These are phyloP conservation scores for Sebastes hubbsi DNA, from an alignment of 2,797 vertebrate genomes.

Conservation along the genomic window DNA sequence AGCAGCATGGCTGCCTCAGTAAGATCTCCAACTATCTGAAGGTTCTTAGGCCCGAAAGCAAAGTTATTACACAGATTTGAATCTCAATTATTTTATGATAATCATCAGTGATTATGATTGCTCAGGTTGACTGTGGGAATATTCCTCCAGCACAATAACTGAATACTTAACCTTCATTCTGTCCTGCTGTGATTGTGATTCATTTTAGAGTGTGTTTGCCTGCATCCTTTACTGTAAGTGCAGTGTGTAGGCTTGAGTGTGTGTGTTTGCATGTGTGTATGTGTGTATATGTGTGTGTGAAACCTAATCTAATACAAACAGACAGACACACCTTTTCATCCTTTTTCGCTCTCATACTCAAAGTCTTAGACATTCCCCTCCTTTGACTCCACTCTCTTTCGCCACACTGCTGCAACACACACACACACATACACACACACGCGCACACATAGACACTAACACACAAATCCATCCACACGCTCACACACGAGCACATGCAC, in stretches of 20 bases:
- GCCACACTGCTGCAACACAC: slow-evolving; percentile 29
- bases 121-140: slow-evolving; percentile 31
- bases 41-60: background rate
- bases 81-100: slow-evolving; percentile 24
- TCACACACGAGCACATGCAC: slow-evolving; percentile 42
- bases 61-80: slow-evolving; percentile 22
- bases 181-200: slow-evolving; percentile 33
- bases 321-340: slow-evolving; percentile 56
- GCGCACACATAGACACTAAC: background rate
- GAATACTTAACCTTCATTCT: slow-evolving; percentile 5
- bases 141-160: slow-evolving; percentile 6
- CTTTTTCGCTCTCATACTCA: slow-evolving; percentile 17
- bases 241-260: background rate
- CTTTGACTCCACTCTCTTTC: slow-evolving; percentile 32
- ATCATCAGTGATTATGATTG: slow-evolving; percentile 11
- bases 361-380: slow-evolving; percentile 24
- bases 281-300: background rate
- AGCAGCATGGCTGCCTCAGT: background rate
- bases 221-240: slow-evolving; percentile 36
- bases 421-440: background rate
- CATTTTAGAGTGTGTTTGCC: slow-evolving; percentile 12
- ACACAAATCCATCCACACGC: background rate
- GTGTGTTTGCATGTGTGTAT: background rate
- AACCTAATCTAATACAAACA: slow-evolving; percentile 45
- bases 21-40: slow-evolving; percentile 6